Evolutionary conservation across 1,140 invertebrate genomes (phyloP).

Genomic region (Heliconius hermathena): DNA sequence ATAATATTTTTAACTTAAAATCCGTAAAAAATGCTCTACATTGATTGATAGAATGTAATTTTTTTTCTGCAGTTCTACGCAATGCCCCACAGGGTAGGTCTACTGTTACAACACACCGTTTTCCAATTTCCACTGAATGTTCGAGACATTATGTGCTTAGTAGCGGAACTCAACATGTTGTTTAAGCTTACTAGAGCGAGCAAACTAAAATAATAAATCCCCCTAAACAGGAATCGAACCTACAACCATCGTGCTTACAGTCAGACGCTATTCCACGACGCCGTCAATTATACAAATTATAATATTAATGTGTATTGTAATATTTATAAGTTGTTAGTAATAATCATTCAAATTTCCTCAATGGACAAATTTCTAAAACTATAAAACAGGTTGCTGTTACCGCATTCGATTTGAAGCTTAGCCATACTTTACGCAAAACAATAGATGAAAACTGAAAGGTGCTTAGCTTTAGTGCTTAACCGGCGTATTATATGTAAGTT

Average conservation of each 20-base stretch:
- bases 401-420: slow-evolving; percentile 38
- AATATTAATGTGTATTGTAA: not conserved
- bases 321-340: not conserved
- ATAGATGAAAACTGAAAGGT: slow-evolving; percentile 57
- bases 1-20: too few relatives aligned
- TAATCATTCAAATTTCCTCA: slow-evolving; percentile 2
- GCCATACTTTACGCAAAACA: slow-evolving; percentile 38
- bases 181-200: too few relatives aligned
- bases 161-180: too few relatives aligned
- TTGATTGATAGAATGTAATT: too few relatives aligned
- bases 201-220: too few relatives aligned
- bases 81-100: too few relatives aligned
- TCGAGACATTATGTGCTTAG: too few relatives aligned
- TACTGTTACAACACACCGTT: too few relatives aligned
- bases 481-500: not conserved
- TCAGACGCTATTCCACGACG: not conserved
- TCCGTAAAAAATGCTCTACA: too few relatives aligned
- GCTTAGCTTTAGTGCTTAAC: slow-evolving; percentile 38
- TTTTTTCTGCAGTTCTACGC: too few relatives aligned
- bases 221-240: not conserved
- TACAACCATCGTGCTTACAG: not conserved
- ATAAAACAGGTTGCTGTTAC: slow-evolving; percentile 43
- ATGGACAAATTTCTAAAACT: slow-evolving; percentile 44
- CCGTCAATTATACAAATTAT: not conserved
- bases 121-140: too few relatives aligned